phyloP scores from a whole-genome alignment of 2,797 vertebrate genomes.

The Chanos chanos region DNA sequence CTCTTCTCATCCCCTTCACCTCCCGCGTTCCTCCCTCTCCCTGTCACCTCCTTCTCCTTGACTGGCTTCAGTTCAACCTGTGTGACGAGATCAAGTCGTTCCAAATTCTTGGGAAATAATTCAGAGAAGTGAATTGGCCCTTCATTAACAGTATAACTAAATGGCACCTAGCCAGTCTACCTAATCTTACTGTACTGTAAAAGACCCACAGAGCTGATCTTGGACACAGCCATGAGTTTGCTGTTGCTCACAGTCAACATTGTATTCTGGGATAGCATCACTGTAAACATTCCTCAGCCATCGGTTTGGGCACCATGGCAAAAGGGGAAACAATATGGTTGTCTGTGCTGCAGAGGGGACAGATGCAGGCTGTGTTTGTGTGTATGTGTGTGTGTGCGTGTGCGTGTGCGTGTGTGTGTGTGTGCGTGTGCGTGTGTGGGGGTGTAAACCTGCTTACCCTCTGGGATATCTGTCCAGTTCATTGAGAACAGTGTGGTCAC shows the following conservation, averaged over 20 bases:
- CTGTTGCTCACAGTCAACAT: slow-evolving; percentile 39
- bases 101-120: no score
- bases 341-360: slow-evolving; percentile 12
- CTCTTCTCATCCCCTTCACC: not conserved
- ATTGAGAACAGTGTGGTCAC: slow-evolving; percentile 90
- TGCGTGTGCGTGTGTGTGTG: not conserved
- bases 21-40: no score
- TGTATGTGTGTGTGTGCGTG: not conserved
- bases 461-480: slow-evolving; percentile 85
- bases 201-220: slow-evolving; percentile 26
- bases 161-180: no score
- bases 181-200: slow-evolving; percentile 41
- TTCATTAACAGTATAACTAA: no score
- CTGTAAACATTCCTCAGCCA: slow-evolving; percentile 63
- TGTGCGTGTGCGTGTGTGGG: not conserved
- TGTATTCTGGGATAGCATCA: slow-evolving; percentile 58
- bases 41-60: no score
- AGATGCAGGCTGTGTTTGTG: not conserved
- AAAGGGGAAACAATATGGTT: slow-evolving; percentile 51
- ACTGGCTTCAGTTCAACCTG: no score
- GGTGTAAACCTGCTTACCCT: slow-evolving; percentile 74
- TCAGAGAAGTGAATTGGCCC: no score
- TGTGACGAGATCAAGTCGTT: no score
- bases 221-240: slow-evolving; percentile 4
- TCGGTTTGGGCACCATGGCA: slow-evolving; percentile 44